Evolutionary conservation across 1,140 invertebrate genomes (phyloP).

Genomic region (Cotesia chilonis): DNA sequence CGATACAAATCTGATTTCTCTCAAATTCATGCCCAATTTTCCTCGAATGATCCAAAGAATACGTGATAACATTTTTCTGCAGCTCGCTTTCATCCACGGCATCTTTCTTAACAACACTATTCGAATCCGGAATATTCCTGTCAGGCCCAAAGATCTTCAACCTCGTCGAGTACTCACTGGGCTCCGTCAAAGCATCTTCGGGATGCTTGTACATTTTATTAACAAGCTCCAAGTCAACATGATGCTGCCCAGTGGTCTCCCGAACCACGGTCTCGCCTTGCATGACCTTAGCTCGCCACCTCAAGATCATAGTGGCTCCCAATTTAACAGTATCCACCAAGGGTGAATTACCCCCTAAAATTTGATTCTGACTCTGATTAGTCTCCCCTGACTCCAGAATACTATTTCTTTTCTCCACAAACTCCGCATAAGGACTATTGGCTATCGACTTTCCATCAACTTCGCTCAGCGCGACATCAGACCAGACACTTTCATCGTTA

Average conservation of each 20-base stretch:
- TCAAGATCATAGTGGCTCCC: conserved; percentile 55
- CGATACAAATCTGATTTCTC: conserved; percentile 52
- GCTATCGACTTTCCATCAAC: conserved; percentile 39
- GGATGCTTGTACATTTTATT: conserved; percentile 59
- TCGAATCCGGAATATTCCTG: conserved; percentile 51
- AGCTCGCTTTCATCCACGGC: conserved; percentile 49
- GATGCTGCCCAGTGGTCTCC: conserved; percentile 61
- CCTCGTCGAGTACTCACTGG: conserved; percentile 52
- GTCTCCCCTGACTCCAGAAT: conserved; percentile 44
- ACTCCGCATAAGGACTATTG: conserved; percentile 53
- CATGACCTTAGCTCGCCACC: conserved; percentile 57
- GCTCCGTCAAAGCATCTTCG: conserved; percentile 46
- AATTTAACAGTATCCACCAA: conserved; percentile 49
- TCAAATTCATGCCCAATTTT: conserved; percentile 57
- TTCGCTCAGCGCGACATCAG: conserved; percentile 55
- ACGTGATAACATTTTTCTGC: conserved; percentile 55
- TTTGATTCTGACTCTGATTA: conserved; percentile 30
- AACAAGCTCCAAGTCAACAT: conserved; percentile 57
- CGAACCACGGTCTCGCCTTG: conserved; percentile 52
- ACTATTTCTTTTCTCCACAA: conserved; percentile 52
- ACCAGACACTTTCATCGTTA: conserved; percentile 47
- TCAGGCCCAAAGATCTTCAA: conserved; percentile 63
- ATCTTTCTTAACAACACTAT: conserved; percentile 46
- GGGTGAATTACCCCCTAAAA: conserved; percentile 27
- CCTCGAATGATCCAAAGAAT: conserved; percentile 54